Base-by-base conservation (phyloP, 1,140 invertebrate genomes). In the Musca domestica region DNA sequence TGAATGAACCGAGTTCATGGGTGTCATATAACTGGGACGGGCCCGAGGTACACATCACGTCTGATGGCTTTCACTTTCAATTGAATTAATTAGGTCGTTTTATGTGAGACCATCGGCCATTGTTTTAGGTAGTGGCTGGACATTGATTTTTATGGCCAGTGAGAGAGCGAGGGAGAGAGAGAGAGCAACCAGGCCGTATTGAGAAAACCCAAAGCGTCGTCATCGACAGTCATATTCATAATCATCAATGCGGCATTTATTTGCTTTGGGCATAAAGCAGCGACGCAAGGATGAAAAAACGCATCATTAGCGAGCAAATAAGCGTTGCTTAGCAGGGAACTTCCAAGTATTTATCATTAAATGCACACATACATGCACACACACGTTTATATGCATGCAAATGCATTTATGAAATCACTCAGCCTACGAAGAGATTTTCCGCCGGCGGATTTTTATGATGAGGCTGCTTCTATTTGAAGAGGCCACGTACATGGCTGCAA, bases 321-420 rank as follows among this genome's bases (percentile, higher is more conserved):
- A 15, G 34, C 56, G 17, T 41, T 34, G 9, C 7, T n/a, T 41
- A 5, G 10, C 6, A 41, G 30, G 56, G 56, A 61, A 61, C 27
- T 61, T 61, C 56, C 56, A 61, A 61, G 56, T 61, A 61, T 41
- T 61, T 61, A 34, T 41, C 56, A 61, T 61, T 41, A 61, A 61
- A 61, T 19, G 14, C 27, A 61, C 27, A 34, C 2, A 6, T 4
- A 56, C 1, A 23, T 1, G 27, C 22, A 14, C 25, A 30, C 27
- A 30, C 4, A 12, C 34, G 34, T 41, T 41, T 41, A 10, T 10
- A 41, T 41, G 10, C 34, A 41, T 41, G 10, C 10, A 30, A n/a
- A n/a, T 30, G 9, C 27, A 9, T 30, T 3, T 30, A 30, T 30
- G 27, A 3, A 30, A 30, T 3, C 25, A 58, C 23, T 17, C 27